Conservation (phyloP, 2,113 vertebrate genomes). For the Semicossyphus pulcher region DNA sequence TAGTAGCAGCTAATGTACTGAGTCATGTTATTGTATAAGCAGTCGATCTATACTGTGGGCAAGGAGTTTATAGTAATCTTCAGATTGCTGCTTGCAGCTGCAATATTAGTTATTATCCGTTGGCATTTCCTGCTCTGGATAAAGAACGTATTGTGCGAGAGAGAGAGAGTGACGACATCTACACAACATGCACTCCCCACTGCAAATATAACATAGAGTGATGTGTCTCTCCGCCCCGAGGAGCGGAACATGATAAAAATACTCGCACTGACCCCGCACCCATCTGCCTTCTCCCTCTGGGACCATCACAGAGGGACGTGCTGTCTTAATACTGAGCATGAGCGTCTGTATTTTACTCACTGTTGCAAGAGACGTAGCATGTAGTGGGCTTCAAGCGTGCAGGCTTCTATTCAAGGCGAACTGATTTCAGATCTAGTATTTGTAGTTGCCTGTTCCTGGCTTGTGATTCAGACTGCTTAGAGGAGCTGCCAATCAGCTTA, state of each 20-base stretch:
- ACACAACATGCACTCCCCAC: constrained; percentile 37
- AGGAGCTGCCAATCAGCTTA: constrained; percentile 26
- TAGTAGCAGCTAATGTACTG: constrained; percentile 56
- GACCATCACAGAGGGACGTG: constrained; percentile 38
- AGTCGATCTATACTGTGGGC: constrained; percentile 32
- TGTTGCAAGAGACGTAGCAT: not conserved
- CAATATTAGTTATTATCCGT: constrained; percentile 45
- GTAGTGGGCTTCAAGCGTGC: not conserved
- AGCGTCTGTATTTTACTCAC: constrained; percentile 20
- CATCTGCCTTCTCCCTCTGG: constrained; percentile 47
- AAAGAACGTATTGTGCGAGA: constrained; percentile 70
- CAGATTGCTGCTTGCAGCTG: constrained; percentile 52
- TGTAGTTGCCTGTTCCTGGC: constrained; percentile 1
- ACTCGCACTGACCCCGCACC: constrained; percentile 35
- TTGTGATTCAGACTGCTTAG: not conserved
- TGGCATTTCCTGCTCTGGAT: constrained; percentile 72
- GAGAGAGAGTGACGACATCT: constrained; percentile 61
- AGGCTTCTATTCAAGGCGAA: not conserved
- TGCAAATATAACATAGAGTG: constrained; percentile 52
- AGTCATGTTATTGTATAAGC: constrained; percentile 59
- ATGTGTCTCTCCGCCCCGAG: constrained; percentile 50
- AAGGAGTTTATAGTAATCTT: constrained; percentile 68
- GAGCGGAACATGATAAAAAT: constrained; percentile 65
- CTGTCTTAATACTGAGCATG: constrained; percentile 20
- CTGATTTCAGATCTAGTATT: constrained; percentile 36